Evolutionary conservation across 2,888 invertebrate genomes (phyloP).

Genomic region (Lasioglossum calceatum): DNA sequence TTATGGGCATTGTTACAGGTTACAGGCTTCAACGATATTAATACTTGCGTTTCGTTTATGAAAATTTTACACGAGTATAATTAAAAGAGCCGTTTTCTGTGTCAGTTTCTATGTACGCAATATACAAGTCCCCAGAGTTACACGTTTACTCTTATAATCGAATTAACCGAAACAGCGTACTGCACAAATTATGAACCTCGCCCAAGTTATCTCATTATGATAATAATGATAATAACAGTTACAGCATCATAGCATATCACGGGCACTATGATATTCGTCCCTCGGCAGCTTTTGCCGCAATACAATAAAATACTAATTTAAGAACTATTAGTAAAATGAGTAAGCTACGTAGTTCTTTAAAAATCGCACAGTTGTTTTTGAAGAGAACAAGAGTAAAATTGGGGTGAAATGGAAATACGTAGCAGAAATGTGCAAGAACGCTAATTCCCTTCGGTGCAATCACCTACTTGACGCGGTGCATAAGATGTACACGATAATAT

Average conservation of each 20-base stretch:
- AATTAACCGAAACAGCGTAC: background rate
- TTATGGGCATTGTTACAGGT: background rate
- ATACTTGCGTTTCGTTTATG: background rate
- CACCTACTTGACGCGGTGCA: conserved; percentile 41
- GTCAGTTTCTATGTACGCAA: background rate
- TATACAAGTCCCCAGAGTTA: background rate
- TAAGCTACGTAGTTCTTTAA: background rate
- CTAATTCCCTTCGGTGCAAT: conserved; percentile 42
- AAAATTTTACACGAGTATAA: background rate
- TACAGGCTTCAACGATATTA: background rate
- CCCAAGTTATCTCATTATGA: conserved; percentile 7
- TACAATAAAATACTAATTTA: background rate
- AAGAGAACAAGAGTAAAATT: background rate
- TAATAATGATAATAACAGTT: conserved; percentile 11
- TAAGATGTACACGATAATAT: conserved; percentile 43
- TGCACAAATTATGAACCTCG: background rate
- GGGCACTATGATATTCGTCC: background rate
- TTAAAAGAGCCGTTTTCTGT: background rate
- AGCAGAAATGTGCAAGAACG: conserved; percentile 18
- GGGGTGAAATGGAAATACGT: background rate
- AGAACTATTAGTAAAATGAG: background rate
- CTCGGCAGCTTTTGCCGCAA: background rate
- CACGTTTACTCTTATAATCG: background rate
- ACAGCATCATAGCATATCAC: background rate
- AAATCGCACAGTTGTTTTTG: background rate